Percentiles rank a stretch among this genome's conserved stretches.
phyloP scores from a whole-genome alignment of 2,888 invertebrate genomes.

The Ectemnius continuus region DNA sequence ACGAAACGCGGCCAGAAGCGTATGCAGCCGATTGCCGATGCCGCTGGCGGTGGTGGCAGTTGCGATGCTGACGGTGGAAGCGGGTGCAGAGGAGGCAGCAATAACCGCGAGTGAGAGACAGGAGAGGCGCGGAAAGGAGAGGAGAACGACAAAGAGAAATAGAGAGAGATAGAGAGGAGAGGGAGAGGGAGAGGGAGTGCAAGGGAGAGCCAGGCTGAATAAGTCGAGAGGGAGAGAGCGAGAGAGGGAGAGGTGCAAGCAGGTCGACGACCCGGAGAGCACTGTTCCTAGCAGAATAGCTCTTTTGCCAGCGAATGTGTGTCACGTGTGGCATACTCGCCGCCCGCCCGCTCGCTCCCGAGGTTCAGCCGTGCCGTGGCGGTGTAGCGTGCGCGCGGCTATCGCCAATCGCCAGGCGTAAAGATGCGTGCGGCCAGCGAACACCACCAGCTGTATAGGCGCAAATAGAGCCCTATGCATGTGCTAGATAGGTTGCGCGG shows the following conservation, averaged over 20 bases:
- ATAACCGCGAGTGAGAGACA: not conserved
- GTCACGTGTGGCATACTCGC: conserved; percentile 67
- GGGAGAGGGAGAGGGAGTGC: conserved; percentile 4
- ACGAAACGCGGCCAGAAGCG: conserved; percentile 9
- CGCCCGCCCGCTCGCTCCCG: conserved; percentile 37
- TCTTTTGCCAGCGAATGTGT: conserved; percentile 71
- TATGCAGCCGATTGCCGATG: conserved; percentile 1
- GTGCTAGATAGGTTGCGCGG: conserved; percentile 1
- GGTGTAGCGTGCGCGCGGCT: conserved; percentile 1
- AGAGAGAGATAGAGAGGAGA: not conserved
- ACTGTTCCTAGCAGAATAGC: conserved; percentile 71
- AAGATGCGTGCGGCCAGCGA: conserved; percentile 10
- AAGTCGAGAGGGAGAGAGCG: not conserved
- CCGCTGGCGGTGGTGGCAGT: conserved; percentile 6
- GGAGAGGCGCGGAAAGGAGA: conserved; percentile 2
- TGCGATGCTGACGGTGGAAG: conserved; percentile 9
- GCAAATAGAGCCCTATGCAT: conserved; percentile 1
- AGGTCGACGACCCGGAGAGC: conserved; percentile 67
- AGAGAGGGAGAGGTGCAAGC: conserved; percentile 21
- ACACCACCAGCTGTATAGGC: conserved; percentile 10
- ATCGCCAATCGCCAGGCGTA: conserved; percentile 4
- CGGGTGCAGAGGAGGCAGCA: not conserved
- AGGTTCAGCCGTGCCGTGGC: conserved; percentile 5
- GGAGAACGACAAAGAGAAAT: conserved; percentile 2
- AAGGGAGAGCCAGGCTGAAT: not conserved